phyloP scores from a whole-genome alignment of 2,797 vertebrate genomes.

The Fundulus diaphanus region DNA sequence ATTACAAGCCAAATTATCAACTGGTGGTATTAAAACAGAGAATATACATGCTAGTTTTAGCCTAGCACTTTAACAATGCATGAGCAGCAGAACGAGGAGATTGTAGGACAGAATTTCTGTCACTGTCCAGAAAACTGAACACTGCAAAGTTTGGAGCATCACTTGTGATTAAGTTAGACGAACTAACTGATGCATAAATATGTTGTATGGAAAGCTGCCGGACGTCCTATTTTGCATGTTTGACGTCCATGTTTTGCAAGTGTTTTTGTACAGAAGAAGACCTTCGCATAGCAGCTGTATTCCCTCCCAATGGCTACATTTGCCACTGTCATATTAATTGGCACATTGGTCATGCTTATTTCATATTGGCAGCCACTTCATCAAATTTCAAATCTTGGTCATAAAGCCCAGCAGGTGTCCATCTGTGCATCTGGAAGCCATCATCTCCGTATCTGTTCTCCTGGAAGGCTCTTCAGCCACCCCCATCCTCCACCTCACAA shows the following conservation, averaged over 20 bases:
- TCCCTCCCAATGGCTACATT: neutral
- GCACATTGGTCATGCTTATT: constrained; percentile 49
- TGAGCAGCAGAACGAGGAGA: no score
- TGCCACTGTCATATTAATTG: constrained; percentile 34
- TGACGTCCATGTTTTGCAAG: no score
- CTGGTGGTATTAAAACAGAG: no score
- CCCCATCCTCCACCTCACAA: constrained; percentile 24
- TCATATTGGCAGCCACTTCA: constrained; percentile 65
- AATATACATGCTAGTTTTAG: no score
- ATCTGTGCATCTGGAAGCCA: constrained; percentile 80
- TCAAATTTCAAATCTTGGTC: constrained; percentile 51
- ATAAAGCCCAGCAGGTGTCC: constrained; percentile 77
- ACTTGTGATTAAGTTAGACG: neutral
- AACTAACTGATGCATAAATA: no score
- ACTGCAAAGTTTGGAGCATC: neutral
- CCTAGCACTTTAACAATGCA: no score
- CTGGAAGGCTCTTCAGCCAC: constrained; percentile 48
- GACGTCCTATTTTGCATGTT: neutral
- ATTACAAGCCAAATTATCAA: no score
- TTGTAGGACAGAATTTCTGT: no score
- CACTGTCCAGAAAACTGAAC: no score
- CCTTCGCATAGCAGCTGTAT: neutral
- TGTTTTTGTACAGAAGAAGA: neutral
- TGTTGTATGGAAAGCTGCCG: neutral
- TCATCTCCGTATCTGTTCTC: constrained; percentile 69